Percentiles rank a stretch among this genome's conserved stretches.
These are phyloP conservation scores for Drosophila sordidula DNA, from an alignment of 2,888 invertebrate species.

Conservation along the genomic window DNA sequence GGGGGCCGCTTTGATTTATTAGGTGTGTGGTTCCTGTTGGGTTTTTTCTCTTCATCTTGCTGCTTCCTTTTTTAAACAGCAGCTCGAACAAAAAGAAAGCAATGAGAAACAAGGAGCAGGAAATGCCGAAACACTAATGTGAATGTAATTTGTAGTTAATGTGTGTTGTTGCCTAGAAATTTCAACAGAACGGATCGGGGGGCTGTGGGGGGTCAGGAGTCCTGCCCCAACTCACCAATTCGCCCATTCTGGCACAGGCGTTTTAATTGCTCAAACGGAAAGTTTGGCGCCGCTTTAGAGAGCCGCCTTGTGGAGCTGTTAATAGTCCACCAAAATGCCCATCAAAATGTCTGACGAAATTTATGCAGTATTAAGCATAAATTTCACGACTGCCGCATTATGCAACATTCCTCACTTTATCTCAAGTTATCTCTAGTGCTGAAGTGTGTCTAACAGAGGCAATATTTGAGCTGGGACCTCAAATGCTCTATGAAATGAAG, in stretches of 20 bases:
- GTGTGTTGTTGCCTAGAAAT: constrained; percentile 61
- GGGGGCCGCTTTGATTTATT: constrained; percentile 77
- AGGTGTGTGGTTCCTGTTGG: constrained; percentile 70
- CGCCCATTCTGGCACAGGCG: constrained; percentile 7
- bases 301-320: constrained; percentile 1
- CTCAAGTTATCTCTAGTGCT: background rate
- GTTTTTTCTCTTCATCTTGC: constrained; percentile 13
- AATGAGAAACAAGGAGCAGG: constrained; percentile 32
- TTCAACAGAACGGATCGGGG: constrained; percentile 43
- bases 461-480: no score
- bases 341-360: constrained; percentile 29
- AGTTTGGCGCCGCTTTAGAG: constrained; percentile 9
- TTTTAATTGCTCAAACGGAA: constrained; percentile 71
- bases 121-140: constrained; percentile 77
- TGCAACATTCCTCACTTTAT: background rate
- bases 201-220: background rate
- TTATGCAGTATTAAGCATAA: constrained; percentile 28
- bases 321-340: constrained; percentile 18
- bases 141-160: constrained; percentile 81
- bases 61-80: constrained; percentile 36
- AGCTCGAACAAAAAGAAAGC: constrained; percentile 15
- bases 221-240: background rate
- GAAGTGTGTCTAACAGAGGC: no score
- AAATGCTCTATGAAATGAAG: no score
- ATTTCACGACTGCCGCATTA: constrained; percentile 9